These are phyloP conservation scores for Leptothorax acervorum DNA, from an alignment of 2,888 invertebrate species.

Conservation along the genomic window DNA sequence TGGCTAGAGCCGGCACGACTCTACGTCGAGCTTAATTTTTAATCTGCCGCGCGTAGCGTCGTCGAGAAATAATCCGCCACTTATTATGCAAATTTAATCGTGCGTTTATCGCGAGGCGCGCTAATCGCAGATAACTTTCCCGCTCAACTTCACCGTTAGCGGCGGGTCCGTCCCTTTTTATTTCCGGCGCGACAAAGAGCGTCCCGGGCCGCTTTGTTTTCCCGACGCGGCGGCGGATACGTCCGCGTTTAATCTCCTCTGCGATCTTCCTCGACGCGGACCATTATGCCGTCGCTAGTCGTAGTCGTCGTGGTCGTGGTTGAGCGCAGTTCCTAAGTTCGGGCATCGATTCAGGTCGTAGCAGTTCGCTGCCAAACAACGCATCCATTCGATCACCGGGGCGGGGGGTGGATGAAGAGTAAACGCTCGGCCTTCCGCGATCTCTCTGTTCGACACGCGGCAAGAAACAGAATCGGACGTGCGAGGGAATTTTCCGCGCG, in stretches of 20 bases:
- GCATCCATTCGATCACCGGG: slow-evolving; percentile 47
- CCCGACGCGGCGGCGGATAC: slow-evolving; percentile 13
- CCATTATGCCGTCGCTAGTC: slow-evolving; percentile 17
- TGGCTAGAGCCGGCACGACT: neutral
- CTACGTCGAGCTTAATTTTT: slow-evolving; percentile 71
- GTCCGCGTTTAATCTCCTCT: slow-evolving; percentile 31
- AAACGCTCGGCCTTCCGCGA: neutral
- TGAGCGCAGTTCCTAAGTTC: slow-evolving; percentile 42
- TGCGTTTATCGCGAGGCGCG: slow-evolving; percentile 47
- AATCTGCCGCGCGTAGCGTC: slow-evolving; percentile 58
- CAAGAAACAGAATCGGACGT: neutral
- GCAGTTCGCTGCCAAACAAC: slow-evolving; percentile 54
- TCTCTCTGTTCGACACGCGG: neutral
- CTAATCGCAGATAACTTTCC: slow-evolving; percentile 51
- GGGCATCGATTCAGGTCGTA: slow-evolving; percentile 40
- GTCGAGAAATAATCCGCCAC: slow-evolving; percentile 51
- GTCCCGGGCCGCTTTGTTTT: slow-evolving; percentile 40
- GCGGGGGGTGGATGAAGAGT: neutral
- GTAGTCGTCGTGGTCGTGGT: slow-evolving; percentile 26
- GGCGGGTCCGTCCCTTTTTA: slow-evolving; percentile 28
- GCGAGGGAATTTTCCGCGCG: neutral
- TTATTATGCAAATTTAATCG: slow-evolving; percentile 57
- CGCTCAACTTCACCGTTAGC: slow-evolving; percentile 38
- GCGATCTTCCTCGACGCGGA: slow-evolving; percentile 21
- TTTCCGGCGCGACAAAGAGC: slow-evolving; percentile 37